These are phyloP conservation scores for Calameuta idolon DNA, from an alignment of 2,888 invertebrate genomes.

Conservation along the genomic window DNA sequence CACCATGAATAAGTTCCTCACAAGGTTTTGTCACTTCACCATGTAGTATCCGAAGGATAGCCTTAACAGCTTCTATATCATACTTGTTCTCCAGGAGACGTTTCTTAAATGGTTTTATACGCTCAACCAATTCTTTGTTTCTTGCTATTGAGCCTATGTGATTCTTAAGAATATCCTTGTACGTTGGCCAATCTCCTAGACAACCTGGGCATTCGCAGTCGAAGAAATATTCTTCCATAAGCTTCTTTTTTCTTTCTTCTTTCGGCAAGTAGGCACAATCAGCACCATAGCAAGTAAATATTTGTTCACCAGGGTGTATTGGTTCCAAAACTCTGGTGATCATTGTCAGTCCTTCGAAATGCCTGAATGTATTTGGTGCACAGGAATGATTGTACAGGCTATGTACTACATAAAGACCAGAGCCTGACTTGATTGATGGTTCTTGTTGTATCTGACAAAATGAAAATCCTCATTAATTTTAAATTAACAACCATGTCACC, in stretches of 20 bases:
- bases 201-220: conserved; percentile 60
- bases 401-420: conserved; percentile 58
- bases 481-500: not conserved
- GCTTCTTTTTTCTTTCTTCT: conserved; percentile 50
- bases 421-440: conserved; percentile 58
- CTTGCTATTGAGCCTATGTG: conserved; percentile 58
- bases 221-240: conserved; percentile 61
- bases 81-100: conserved; percentile 56
- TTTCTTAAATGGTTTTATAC: conserved; percentile 54
- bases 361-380: conserved; percentile 60
- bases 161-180: conserved; percentile 51
- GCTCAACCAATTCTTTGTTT: conserved; percentile 52
- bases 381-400: conserved; percentile 64
- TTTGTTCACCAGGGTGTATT: conserved; percentile 57
- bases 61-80: conserved; percentile 61
- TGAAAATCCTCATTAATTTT: not conserved
- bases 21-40: conserved; percentile 56
- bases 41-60: conserved; percentile 51
- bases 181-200: conserved; percentile 57
- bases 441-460: conserved; percentile 57
- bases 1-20: conserved; percentile 61
- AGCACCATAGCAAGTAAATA: conserved; percentile 63
- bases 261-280: conserved; percentile 56
- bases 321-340: conserved; percentile 58
- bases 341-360: conserved; percentile 62